phyloP scores from a whole-genome alignment of 2,888 invertebrate species.

The Stenichneumon culpator region DNA sequence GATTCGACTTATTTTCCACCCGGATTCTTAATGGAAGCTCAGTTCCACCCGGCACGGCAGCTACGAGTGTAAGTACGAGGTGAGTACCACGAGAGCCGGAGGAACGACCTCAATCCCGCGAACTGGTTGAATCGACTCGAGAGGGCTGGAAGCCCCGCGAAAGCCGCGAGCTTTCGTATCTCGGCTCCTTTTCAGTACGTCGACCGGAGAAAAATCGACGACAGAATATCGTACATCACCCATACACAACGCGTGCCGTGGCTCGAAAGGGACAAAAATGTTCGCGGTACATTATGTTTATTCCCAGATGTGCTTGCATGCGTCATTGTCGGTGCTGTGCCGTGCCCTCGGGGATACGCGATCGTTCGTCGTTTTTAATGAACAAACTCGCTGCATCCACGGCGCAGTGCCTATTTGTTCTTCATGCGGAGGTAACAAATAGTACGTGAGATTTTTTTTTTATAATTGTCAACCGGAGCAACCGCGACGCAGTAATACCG shows the following conservation, averaged over 20 bases:
- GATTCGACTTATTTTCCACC: slow-evolving; percentile 76
- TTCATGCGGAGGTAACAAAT: neutral
- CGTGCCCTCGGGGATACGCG: neutral
- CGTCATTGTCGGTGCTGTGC: neutral
- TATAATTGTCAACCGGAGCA: neutral
- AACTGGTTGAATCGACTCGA: slow-evolving; percentile 61
- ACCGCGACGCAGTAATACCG: neutral
- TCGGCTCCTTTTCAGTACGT: slow-evolving; percentile 59
- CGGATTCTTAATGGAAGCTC: slow-evolving; percentile 79
- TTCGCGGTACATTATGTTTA: slow-evolving; percentile 6
- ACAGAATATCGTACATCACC: slow-evolving; percentile 15
- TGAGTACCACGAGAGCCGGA: slow-evolving; percentile 13
- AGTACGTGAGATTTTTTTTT: slow-evolving; percentile 11
- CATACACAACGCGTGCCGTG: slow-evolving; percentile 35
- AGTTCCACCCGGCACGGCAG: slow-evolving; percentile 70
- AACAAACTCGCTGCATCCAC: slow-evolving; percentile 14
- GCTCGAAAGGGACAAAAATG: slow-evolving; percentile 28
- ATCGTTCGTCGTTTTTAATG: slow-evolving; percentile 44
- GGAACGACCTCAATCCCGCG: slow-evolving; percentile 77
- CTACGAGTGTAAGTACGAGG: slow-evolving; percentile 59
- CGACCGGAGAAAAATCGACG: slow-evolving; percentile 60
- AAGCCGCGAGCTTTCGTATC: slow-evolving; percentile 46
- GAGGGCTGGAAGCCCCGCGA: slow-evolving; percentile 53
- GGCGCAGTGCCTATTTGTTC: slow-evolving; percentile 13
- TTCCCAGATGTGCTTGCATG: neutral